Conservation (phyloP, 2,797 vertebrate species). For the Pangasius larnaudii region DNA sequence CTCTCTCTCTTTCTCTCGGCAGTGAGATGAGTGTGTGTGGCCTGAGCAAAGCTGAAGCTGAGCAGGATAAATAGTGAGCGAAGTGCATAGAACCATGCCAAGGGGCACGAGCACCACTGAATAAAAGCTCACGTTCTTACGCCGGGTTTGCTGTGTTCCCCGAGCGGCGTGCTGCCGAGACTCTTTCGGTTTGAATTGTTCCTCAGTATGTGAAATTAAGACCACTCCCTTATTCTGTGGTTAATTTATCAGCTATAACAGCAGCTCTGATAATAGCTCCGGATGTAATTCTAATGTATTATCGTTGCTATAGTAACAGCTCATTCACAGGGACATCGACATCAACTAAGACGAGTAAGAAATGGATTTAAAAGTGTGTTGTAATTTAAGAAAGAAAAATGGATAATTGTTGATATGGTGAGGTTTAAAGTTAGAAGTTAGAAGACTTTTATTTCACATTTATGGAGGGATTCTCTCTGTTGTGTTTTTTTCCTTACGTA, state of each 20-base stretch:
- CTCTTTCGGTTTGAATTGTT: neutral
- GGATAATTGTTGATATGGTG: neutral
- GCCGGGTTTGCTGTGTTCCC: neutral
- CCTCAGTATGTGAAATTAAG: neutral
- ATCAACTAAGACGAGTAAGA: neutral
- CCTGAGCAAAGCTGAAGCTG: neutral
- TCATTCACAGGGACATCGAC: neutral
- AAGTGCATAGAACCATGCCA: neutral
- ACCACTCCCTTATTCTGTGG: neutral
- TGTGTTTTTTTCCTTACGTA: neutral
- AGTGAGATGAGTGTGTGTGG: neutral
- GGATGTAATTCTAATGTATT: neutral
- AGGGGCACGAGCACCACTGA: neutral
- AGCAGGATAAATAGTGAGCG: neutral
- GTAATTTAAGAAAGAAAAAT: neutral
- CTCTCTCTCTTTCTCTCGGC: conserved; percentile 14
- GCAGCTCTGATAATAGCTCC: neutral
- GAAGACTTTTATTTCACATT: neutral
- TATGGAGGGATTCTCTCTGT: neutral
- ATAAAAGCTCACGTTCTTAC: neutral
- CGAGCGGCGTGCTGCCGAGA: neutral
- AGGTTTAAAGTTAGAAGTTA: neutral
- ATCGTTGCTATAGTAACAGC: neutral
- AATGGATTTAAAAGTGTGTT: neutral
- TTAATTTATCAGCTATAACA: neutral